Evolutionary conservation across 2,888 invertebrate genomes (phyloP).

Genomic region (Sphecodes monilicornis): DNA sequence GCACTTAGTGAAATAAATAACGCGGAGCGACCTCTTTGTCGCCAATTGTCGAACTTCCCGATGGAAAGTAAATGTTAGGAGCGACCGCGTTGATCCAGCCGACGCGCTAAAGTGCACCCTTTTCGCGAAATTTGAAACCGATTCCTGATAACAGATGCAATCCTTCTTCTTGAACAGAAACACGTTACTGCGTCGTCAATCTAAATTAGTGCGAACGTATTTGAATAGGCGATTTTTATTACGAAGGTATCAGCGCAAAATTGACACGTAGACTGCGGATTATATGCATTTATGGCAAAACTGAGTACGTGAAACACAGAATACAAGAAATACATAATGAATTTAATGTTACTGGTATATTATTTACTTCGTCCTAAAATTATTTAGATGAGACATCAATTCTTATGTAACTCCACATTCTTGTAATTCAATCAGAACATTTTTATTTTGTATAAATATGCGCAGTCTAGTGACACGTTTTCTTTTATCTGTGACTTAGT

Average conservation of each 20-base stretch:
- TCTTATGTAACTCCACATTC: background rate
- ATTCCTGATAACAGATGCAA: conserved; percentile 70
- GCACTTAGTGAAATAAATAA: conserved; percentile 83
- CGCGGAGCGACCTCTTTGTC: conserved; percentile 80
- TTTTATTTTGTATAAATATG: background rate
- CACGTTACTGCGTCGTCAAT: conserved; percentile 3
- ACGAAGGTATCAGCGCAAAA: background rate
- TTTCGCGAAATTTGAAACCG: conserved; percentile 74
- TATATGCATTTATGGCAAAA: no score
- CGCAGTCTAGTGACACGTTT: no score
- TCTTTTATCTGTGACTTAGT: no score
- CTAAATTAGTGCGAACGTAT: conserved; percentile 13
- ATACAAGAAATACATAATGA: background rate
- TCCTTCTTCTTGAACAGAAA: conserved; percentile 55
- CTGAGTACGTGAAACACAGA: no score
- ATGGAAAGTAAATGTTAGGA: conserved; percentile 71
- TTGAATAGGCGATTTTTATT: background rate
- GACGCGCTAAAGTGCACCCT: conserved; percentile 65
- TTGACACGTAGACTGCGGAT: background rate
- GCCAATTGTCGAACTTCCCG: conserved; percentile 81
- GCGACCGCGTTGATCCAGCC: conserved; percentile 67
- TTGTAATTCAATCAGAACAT: background rate
- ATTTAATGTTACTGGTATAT: background rate
- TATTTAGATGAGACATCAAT: background rate
- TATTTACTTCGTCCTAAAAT: background rate